These are phyloP conservation scores for Drosophila kambysellisi DNA, from an alignment of 2,888 invertebrate genomes.

Conservation along the genomic window DNA sequence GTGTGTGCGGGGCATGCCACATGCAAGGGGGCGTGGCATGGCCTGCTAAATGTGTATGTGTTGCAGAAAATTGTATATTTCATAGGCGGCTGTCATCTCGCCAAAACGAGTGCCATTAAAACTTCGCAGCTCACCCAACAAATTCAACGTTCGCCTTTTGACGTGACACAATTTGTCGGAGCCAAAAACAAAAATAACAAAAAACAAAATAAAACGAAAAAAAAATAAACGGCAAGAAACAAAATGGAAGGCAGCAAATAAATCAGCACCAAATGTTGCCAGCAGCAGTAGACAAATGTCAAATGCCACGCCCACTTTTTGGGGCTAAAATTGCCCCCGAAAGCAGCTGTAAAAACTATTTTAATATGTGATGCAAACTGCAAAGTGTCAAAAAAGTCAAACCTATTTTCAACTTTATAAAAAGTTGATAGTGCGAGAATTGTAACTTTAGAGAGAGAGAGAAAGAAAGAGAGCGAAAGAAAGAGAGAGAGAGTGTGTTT, in stretches of 20 bases:
- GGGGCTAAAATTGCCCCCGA: conserved; percentile 1
- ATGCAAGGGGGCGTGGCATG: not conserved
- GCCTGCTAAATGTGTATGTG: conserved; percentile 12
- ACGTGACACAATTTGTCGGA: conserved; percentile 41
- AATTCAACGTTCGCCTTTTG: conserved; percentile 28
- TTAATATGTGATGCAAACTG: conserved; percentile 27
- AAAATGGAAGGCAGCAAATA: conserved; percentile 29
- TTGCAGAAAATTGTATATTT: conserved; percentile 35
- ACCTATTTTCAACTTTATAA: not conserved
- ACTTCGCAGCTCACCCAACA: conserved; percentile 23
- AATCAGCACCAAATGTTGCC: conserved; percentile 47
- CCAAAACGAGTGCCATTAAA: conserved; percentile 51
- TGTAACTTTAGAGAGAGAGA: not conserved
- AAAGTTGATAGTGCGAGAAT: not conserved
- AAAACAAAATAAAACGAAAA: not conserved
- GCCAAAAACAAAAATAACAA: not conserved
- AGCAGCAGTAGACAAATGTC: conserved; percentile 36
- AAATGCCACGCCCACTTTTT: conserved; percentile 25
- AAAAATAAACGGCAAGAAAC: not conserved
- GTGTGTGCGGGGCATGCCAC: not conserved
- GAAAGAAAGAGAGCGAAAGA: not conserved
- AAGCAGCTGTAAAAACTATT: conserved; percentile 29
- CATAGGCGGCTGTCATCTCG: conserved; percentile 29
- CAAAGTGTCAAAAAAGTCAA: not conserved
- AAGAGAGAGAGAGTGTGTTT: no score